Evolutionary conservation across 2,113 vertebrate species (phyloP), one percentile per base, ranked within the genome.

Genomic region (Pheucticus melanocephalus): DNA sequence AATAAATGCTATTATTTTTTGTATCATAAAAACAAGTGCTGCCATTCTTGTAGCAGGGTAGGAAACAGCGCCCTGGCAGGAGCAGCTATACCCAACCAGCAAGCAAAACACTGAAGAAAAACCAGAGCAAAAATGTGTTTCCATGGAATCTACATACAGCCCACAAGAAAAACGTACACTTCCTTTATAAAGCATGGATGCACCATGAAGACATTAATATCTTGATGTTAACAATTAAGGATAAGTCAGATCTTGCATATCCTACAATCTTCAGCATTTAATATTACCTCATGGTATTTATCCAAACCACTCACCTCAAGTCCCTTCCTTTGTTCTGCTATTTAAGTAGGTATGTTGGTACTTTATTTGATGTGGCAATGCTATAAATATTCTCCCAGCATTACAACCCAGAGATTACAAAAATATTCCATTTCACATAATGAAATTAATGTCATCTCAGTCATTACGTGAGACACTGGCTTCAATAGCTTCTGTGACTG

Each of bases 231-330:
- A 66, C 68, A 90, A 84, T 10, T 75, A 54, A 83, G 72, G 47
- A 31, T 95, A 92, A 94, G 86, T 84, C 81, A 92, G 39, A 66
- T 88, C 86, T 81, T 90, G 88, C n/a, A 81, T 51, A 93, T 75
- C 68, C 44, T 56, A 57, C 1, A 0, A 53, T 73, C 54, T 86
- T 78, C 39, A 51, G 45, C 37, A 48, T 64, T 68, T 56, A 79
- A 6, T 63, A 71, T 82, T 92, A 93, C 72, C 51, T 94, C 92
- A 92, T 22, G 15, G 50, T 86, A 15, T 60, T 66, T 50, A 83
- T 7, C 42, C 1, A 0, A 93, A 88, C 48, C 1, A 4, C 75
- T 66, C 42, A 72, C 63, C 42, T 78, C 50, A 44, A 82, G 28
- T 20, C 37, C 7, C 18, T 77, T 78, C 66, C 71, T 76, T 63